These are phyloP conservation scores for Anoplolepis gracilipes DNA, from an alignment of 1,140 invertebrate genomes.

Conservation along the genomic window DNA sequence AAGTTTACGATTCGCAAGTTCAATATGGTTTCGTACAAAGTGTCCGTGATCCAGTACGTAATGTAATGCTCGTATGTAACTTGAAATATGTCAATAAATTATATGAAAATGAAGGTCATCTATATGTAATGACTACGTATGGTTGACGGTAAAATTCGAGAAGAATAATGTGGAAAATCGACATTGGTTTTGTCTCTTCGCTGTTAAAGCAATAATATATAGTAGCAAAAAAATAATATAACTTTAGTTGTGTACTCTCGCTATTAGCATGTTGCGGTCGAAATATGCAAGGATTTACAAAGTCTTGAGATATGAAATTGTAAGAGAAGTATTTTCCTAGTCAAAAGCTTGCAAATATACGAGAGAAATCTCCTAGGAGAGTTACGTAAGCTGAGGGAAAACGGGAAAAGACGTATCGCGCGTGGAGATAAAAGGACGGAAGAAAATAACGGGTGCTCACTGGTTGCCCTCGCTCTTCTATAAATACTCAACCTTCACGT, in stretches of 20 bases:
- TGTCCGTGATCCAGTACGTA: neutral
- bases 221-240: neutral
- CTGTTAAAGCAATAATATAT: conserved; percentile 23
- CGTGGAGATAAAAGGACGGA: neutral
- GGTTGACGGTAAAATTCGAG: neutral
- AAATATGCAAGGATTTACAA: neutral
- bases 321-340: neutral
- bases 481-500: neutral
- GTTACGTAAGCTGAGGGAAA: conserved; percentile 5
- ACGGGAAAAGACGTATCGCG: neutral
- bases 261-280: neutral
- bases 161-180: neutral
- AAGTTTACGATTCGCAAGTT: conserved; percentile 38
- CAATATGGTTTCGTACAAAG: neutral
- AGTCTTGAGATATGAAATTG: neutral
- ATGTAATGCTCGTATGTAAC: neutral
- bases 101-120: neutral
- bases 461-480: neutral
- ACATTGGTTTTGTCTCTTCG: neutral
- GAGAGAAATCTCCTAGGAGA: neutral
- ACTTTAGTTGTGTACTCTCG: neutral
- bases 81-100: neutral
- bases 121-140: neutral
- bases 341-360: conserved; percentile 7
- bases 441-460: conserved; percentile 17